These are phyloP conservation scores for Celastrina argiolus DNA, from an alignment of 2,888 invertebrate genomes.

Conservation along the genomic window DNA sequence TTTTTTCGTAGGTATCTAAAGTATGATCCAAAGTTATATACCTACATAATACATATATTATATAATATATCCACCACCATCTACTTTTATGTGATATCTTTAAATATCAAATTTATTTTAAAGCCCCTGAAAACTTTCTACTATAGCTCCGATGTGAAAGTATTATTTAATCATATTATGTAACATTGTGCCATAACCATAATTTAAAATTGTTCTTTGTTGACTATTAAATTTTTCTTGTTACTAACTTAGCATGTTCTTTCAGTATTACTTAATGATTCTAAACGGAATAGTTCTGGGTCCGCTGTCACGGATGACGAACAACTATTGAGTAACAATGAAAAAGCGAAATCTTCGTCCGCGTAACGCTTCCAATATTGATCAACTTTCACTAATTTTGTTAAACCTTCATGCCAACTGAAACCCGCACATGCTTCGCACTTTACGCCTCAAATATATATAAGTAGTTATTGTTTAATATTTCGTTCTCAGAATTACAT, in stretches of 20 bases:
- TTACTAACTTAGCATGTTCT: neutral
- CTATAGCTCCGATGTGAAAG: no score
- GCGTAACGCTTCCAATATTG: conserved; percentile 59
- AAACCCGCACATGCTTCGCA: conserved; percentile 23
- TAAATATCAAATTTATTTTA: no score
- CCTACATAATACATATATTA: no score
- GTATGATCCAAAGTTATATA: no score
- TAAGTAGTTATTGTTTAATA: neutral
- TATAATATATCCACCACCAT: no score
- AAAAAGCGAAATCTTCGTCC: conserved; percentile 71
- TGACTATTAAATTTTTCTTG: neutral
- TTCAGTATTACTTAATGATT: conserved; percentile 9
- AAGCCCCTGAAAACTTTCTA: neutral
- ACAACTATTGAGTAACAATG: conserved; percentile 70
- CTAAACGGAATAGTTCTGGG: neutral
- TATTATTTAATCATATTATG: no score
- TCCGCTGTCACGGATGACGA: conserved; percentile 50
- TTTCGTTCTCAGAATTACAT: neutral
- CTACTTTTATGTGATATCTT: no score
- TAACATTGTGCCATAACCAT: neutral
- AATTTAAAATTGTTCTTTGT: no score
- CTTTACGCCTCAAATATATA: neutral
- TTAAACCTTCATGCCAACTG: conserved; percentile 47
- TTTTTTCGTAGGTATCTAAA: no score
- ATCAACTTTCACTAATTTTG: conserved; percentile 67